These are phyloP conservation scores for Drosophila basisetae DNA, from an alignment of 2,888 invertebrate genomes.

Conservation along the genomic window DNA sequence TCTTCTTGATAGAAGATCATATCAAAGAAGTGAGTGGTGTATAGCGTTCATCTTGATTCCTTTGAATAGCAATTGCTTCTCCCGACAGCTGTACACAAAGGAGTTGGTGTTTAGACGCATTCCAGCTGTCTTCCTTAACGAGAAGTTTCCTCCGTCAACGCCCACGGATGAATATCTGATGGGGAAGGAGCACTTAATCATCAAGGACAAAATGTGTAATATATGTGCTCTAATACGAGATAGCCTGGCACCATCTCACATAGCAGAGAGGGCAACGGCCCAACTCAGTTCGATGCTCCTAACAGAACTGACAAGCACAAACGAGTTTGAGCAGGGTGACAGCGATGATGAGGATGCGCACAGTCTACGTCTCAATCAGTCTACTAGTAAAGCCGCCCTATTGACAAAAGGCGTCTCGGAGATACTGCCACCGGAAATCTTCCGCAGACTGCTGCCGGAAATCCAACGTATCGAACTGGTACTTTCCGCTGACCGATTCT, in stretches of 20 bases:
- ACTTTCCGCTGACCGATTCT: slow-evolving; percentile 69
- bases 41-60: too few relatives aligned
- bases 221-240: slow-evolving; percentile 50
- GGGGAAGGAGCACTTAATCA: slow-evolving; percentile 75
- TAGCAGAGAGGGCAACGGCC: not conserved
- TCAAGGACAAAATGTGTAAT: slow-evolving; percentile 67
- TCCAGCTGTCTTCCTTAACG: slow-evolving; percentile 70
- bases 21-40: slow-evolving; percentile 57
- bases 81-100: slow-evolving; percentile 66
- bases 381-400: not conserved
- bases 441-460: slow-evolving; percentile 72
- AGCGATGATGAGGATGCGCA: slow-evolving; percentile 13
- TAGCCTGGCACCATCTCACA: not conserved
- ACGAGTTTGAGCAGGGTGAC: slow-evolving; percentile 1
- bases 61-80: too few relatives aligned
- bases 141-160: slow-evolving; percentile 79
- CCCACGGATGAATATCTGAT: slow-evolving; percentile 73
- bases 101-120: slow-evolving; percentile 61
- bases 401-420: not conserved
- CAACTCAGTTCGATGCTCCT: not conserved
- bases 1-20: slow-evolving; percentile 77
- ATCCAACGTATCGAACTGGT: slow-evolving; percentile 82
- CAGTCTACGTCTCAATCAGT: not conserved
- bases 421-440: slow-evolving; percentile 45
- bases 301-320: not conserved